Evolutionary conservation across 2,888 invertebrate genomes (phyloP).

Genomic region (Gortyna flavago): DNA sequence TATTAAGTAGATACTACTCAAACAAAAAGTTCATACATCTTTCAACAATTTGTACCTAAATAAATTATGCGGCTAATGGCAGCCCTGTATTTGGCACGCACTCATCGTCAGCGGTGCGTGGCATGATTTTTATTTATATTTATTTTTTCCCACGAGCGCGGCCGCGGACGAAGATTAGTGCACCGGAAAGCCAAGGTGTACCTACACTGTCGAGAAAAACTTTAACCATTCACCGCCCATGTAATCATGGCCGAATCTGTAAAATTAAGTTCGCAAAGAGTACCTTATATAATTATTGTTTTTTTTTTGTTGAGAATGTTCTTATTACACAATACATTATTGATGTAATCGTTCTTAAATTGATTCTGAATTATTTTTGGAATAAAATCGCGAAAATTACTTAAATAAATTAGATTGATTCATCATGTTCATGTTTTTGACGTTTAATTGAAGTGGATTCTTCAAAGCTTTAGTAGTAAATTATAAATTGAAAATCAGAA

Average conservation of each 20-base stretch:
- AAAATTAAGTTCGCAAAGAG: background rate
- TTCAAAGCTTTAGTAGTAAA: background rate
- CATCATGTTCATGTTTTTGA: conserved; percentile 28
- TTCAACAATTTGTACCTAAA: conserved; percentile 11
- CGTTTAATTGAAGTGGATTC: conserved; percentile 34
- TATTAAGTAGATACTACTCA: background rate
- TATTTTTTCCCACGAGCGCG: conserved; percentile 65
- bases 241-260: conserved; percentile 37
- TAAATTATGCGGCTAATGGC: conserved; percentile 16
- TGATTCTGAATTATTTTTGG: background rate
- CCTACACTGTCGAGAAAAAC: conserved; percentile 44
- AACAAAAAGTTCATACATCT: background rate
- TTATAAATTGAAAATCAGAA: conserved; percentile 1
- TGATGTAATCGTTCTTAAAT: background rate
- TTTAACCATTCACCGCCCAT: conserved; percentile 15
- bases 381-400: background rate
- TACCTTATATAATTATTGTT: background rate
- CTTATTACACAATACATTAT: background rate
- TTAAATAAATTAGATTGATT: background rate
- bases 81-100: conserved; percentile 67
- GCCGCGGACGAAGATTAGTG: conserved; percentile 59
- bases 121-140: conserved; percentile 71
- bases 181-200: conserved; percentile 67
- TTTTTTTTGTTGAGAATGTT: background rate
- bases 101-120: conserved; percentile 72